Conservation (phyloP, 2,113 vertebrate genomes). For the Coregonus clupeaformis region DNA sequence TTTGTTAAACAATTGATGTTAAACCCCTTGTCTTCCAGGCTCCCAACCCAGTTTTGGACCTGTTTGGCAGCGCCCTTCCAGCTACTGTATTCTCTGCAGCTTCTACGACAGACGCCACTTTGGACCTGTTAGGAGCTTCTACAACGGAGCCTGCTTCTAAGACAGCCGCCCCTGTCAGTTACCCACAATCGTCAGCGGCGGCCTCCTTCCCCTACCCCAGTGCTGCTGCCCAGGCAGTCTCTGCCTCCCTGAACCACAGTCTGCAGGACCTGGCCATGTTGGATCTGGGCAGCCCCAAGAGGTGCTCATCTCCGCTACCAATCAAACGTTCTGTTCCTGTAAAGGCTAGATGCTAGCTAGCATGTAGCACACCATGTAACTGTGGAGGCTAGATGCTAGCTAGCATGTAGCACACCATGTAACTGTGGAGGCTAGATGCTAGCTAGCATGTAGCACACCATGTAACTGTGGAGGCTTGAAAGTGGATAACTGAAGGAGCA, state of each 20-base stretch:
- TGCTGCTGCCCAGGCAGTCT: conserved; percentile 40
- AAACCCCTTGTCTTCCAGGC: conserved; percentile 45
- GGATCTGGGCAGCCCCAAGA: conserved; percentile 65
- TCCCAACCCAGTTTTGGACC: conserved; percentile 72
- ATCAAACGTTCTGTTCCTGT: too few relatives aligned
- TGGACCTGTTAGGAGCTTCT: too few relatives aligned
- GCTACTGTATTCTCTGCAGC: conserved; percentile 24
- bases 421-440: too few relatives aligned
- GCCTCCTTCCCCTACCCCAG: conserved; percentile 35
- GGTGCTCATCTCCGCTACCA: conserved; percentile 37
- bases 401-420: too few relatives aligned
- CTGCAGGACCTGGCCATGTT: conserved; percentile 71
- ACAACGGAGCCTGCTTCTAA: too few relatives aligned
- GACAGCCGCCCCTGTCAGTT: conserved; percentile 41
- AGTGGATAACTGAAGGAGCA: too few relatives aligned
- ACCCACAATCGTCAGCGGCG: conserved; percentile 22
- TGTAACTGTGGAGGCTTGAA: too few relatives aligned
- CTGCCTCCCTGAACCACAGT: conserved; percentile 40
- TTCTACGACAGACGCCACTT: neutral
- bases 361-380: too few relatives aligned
- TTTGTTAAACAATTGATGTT: too few relatives aligned
- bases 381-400: too few relatives aligned
- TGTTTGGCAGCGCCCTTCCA: conserved; percentile 70
- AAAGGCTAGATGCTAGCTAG: too few relatives aligned
- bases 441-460: too few relatives aligned